Evolutionary conservation across 2,797 vertebrate species (phyloP), one percentile per base, ranked within the genome.

Genomic region (Siniperca undulata): DNA sequence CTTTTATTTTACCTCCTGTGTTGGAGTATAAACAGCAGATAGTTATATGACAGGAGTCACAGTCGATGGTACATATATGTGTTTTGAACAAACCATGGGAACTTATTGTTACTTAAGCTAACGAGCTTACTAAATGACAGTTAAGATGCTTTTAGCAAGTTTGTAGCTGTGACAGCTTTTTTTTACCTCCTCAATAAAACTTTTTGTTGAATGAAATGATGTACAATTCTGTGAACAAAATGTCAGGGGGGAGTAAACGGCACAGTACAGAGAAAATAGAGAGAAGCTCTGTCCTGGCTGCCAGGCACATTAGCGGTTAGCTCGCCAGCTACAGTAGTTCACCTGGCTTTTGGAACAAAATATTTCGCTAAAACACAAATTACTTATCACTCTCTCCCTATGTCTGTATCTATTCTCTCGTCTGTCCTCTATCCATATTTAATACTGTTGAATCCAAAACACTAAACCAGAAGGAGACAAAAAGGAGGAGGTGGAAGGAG

Each of bases 381-480:
- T 6, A 17, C 56, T 80, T 50, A 38, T 40, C 52, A 46, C 24
- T 22, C 11, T n/a, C 9, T 48, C 24, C 14, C 11, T 22, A 12
- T 24, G 4, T 64, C 34, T 59, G 30, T 27, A 22, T 66, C 46
- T 42, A 1, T 70, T 79, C 14, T 19, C 58, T 74, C 7, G 1
- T 16, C 42, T 55, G 14, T 64, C 38, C 9, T 71, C 16, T 12
- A 17, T 73, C 11, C 42, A 73, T 36, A 50, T 64, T 65, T 55
- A 62, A 61, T 66, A 8, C n/a, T 58, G 24, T 34, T 66, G 14
- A 70, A 70, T 36, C 50, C 22, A 59, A 73, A 85, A 56, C 20
- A 78, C 34, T 2, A 40, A 70, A 36, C 7, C 19, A 60, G 7
- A 30, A 53, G 24, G 30, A 59, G 9, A 46, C 22, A 69, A 70